These are phyloP conservation scores for Argyrosomus japonicus DNA, from an alignment of 2,113 vertebrate genomes.

Conservation along the genomic window DNA sequence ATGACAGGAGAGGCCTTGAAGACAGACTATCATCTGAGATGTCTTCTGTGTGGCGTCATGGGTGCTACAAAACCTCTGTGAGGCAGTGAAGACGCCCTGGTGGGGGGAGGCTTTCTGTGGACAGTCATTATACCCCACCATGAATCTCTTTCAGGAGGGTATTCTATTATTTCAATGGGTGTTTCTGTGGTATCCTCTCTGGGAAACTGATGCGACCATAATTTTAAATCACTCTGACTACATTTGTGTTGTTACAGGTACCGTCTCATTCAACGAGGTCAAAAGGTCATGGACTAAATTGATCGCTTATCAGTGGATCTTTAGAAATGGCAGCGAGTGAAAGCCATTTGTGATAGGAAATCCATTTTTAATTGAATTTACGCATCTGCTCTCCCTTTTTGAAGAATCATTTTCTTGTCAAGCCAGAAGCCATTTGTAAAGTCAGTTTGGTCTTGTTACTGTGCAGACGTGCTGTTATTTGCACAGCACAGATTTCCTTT, in stretches of 20 bases:
- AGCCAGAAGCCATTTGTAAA: conserved; percentile 2
- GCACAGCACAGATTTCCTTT: conserved; percentile 4
- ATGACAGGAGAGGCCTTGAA: conserved; percentile 65
- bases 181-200: neutral
- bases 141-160: conserved; percentile 21
- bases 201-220: conserved; percentile 27
- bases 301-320: conserved; percentile 65
- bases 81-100: conserved; percentile 22
- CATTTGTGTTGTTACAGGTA: conserved; percentile 37
- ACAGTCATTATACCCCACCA: conserved; percentile 16
- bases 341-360: conserved; percentile 72
- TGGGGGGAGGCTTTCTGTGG: conserved; percentile 18
- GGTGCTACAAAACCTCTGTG: conserved; percentile 44
- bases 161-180: too few relatives aligned
- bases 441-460: neutral
- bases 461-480: conserved; percentile 18
- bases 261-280: conserved; percentile 42
- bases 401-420: neutral
- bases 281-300: conserved; percentile 56
- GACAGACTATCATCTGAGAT: conserved; percentile 48
- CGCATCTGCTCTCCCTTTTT: conserved; percentile 50
- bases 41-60: conserved; percentile 29
- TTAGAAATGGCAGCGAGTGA: conserved; percentile 53
- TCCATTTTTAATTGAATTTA: conserved; percentile 70
- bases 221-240: conserved; percentile 7